Conservation (phyloP, 2,888 invertebrate species). For the Nycteola revayana region DNA sequence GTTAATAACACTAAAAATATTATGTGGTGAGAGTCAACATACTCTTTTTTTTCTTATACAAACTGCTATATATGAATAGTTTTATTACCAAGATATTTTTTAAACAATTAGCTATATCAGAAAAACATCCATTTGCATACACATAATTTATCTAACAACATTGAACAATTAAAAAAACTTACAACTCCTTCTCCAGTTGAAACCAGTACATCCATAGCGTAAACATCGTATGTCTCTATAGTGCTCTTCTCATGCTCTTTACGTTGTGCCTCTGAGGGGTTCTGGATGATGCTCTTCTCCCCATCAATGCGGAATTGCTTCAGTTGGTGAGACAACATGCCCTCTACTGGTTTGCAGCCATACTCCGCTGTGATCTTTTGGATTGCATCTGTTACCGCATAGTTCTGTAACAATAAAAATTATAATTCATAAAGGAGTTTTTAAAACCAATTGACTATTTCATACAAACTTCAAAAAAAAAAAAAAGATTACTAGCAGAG, state of each 20-base stretch:
- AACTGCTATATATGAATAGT: no score
- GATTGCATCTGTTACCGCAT: constrained; percentile 94
- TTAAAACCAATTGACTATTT: no score
- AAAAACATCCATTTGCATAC: no score
- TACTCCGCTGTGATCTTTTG: constrained; percentile 96
- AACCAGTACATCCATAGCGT: constrained; percentile 98
- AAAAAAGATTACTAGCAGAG: no score
- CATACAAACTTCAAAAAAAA: constrained; percentile 12
- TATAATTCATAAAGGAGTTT: no score
- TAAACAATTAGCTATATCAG: no score
- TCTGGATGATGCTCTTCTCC: constrained; percentile 91
- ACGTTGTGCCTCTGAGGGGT: constrained; percentile 97
- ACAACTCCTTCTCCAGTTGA: constrained; percentile 97
- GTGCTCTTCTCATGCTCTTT: constrained; percentile 98
- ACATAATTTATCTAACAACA: no score
- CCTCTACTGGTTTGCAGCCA: constrained; percentile 99
- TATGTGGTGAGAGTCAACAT: no score
- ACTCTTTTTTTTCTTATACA: no score
- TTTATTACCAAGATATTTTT: no score
- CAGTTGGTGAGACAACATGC: constrained; percentile 96
- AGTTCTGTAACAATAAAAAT: constrained; percentile 84
- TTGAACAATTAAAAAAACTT: no score
- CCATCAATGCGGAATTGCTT: constrained; percentile 99
- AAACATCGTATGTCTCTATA: constrained; percentile 98
- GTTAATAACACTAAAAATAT: no score